Percentiles rank a stretch among this genome's conserved stretches.
These are phyloP conservation scores for Pachyuromys duprasi DNA, from an alignment of 2,797 vertebrate genomes.

Conservation along the genomic window DNA sequence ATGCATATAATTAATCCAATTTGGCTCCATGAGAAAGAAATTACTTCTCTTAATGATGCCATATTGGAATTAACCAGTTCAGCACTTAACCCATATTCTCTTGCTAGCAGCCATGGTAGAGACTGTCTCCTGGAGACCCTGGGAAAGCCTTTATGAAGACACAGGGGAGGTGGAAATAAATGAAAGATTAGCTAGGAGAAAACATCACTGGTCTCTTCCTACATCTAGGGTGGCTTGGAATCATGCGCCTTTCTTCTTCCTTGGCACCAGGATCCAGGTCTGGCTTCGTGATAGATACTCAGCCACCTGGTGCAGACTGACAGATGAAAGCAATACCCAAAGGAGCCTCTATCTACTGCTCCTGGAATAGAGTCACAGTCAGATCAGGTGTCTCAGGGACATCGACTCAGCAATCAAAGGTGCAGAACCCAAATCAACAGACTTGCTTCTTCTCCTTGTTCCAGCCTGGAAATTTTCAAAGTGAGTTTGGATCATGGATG, in stretches of 20 bases:
- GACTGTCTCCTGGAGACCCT: slow-evolving; percentile 49
- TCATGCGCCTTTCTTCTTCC: not conserved
- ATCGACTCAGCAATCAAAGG: slow-evolving; percentile 75
- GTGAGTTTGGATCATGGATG: not conserved
- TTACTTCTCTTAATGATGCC: slow-evolving; percentile 59
- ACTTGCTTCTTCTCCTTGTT: not conserved
- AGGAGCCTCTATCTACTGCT: slow-evolving; percentile 63
- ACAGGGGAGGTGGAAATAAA: not conserved
- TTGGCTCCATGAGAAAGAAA: slow-evolving; percentile 68
- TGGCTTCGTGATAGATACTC: slow-evolving; percentile 53
- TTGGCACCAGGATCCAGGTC: not conserved
- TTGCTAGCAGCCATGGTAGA: not conserved
- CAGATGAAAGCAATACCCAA: slow-evolving; percentile 80
- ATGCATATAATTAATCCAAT: slow-evolving; percentile 75
- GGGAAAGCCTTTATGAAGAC: not conserved
- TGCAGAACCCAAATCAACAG: slow-evolving; percentile 51
- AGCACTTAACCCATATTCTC: not conserved
- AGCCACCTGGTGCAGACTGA: slow-evolving; percentile 67
- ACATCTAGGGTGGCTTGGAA: slow-evolving; percentile 56
- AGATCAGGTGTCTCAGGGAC: slow-evolving; percentile 75
- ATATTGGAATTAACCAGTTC: slow-evolving; percentile 59
- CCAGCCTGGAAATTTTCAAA: slow-evolving; percentile 24
- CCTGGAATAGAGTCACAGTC: slow-evolving; percentile 77
- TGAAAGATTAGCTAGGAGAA: not conserved
- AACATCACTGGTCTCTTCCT: not conserved